phyloP scores from a whole-genome alignment of 2,797 vertebrate genomes.

The Alosa sapidissima region DNA sequence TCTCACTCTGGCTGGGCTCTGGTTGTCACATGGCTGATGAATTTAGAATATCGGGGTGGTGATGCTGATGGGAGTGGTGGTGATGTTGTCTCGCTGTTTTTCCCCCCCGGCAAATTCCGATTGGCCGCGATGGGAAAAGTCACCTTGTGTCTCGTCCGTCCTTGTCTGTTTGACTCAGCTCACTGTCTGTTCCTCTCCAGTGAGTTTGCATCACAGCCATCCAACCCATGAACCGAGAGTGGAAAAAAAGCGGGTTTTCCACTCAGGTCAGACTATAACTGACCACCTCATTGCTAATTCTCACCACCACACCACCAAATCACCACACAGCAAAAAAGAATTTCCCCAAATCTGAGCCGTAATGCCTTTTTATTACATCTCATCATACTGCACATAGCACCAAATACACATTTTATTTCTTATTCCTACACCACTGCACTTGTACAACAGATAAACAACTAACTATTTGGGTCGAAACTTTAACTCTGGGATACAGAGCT shows the following conservation, averaged over 20 bases:
- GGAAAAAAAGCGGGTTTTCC: background rate
- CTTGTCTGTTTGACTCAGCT: conserved; percentile 25
- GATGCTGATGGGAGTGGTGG: background rate
- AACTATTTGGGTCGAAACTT: background rate
- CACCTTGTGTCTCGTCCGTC: conserved; percentile 10
- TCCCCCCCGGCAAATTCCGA: background rate
- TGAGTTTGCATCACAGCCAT: background rate
- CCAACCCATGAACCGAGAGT: conserved; percentile 15
- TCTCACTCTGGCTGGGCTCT: background rate
- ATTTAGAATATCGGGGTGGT: background rate
- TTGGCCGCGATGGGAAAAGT: background rate
- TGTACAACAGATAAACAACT: background rate
- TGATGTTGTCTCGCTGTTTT: background rate
- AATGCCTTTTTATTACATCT: background rate
- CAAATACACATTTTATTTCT: background rate
- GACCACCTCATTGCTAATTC: background rate
- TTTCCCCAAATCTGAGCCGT: background rate
- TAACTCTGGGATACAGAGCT: background rate
- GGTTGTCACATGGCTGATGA: background rate
- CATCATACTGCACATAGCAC: too few species aligned
- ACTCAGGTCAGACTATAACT: background rate
- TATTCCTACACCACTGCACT: background rate
- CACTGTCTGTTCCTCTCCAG: conserved; percentile 19
- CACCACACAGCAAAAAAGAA: background rate
- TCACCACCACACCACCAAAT: background rate